Base-by-base conservation (phyloP, 2,888 invertebrate species). In the Lasioglossum figueresi region DNA sequence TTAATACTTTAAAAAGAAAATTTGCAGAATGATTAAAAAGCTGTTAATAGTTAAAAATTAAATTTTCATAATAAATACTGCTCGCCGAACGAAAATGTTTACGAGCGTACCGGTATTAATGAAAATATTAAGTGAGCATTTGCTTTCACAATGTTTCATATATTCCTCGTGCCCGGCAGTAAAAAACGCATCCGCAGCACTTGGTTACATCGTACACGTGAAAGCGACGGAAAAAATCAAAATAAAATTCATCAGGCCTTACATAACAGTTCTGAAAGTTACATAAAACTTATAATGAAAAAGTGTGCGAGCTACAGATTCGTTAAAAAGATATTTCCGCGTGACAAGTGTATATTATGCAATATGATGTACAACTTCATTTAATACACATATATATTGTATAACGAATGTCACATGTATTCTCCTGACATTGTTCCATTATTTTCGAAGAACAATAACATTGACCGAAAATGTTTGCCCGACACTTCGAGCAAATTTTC, bases 231-330 rank as follows among this genome's bases (percentile, higher is more conserved):
- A 31, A 31, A 34, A 63, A 31, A 16, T 70, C 5, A 14, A 70
- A 40, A 70, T 40, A 70, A 70, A 43, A 70, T 43, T 10, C 23
- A 40, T 40, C n/a, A 14, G 14, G 40, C 12, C 1, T 23, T 37
- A n/a, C n/a, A 5, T n/a, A n/a, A n/a, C 43, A 5, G 40, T 40
- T n/a, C 12, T 23, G 12, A 43, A 70, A n/a, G 43, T 70, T 70
- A 40, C 14, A 14, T 70, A 70, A 70, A 70, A 70, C 45, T 72
- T 72, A 45, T 72, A 72, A 72, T 8, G 71, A 43, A 45, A 43
- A 27, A 45, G 45, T 19, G 71, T 14, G 27, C 8, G 27, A 72
- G 27, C 14, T 27, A 70, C 4, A 6, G 16, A 31, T 63, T 40
- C 14, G 70, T 43, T n/a, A n/a, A 5, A 23, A 59, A 70, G 70